Conservation (phyloP, 2,797 vertebrate genomes). For the Tenualosa thibaudeaui region DNA sequence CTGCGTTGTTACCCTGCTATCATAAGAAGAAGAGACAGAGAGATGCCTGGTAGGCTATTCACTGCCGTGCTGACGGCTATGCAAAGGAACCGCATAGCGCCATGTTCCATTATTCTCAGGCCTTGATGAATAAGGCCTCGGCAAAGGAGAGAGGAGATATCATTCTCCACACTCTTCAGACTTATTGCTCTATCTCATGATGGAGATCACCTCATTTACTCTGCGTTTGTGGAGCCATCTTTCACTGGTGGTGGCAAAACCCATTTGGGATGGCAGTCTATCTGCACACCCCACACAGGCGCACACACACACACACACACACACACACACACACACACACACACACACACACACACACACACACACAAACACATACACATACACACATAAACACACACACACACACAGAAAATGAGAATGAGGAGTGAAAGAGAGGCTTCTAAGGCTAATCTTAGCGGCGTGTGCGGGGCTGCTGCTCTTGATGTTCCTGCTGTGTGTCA, state of each 20-base stretch:
- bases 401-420: neutral
- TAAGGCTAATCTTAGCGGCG: neutral
- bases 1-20: neutral
- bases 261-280: slow-evolving; percentile 5
- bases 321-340: neutral
- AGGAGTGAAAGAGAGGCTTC: neutral
- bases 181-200: slow-evolving; percentile 74
- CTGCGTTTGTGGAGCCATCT: slow-evolving; percentile 68
- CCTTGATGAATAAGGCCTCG: slow-evolving; percentile 16
- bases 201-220: slow-evolving; percentile 76
- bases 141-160: slow-evolving; percentile 47
- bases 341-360: neutral
- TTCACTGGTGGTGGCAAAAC: slow-evolving; percentile 33
- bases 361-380: neutral
- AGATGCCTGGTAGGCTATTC: neutral
- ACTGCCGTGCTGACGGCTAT: neutral
- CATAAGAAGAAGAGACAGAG: neutral
- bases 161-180: slow-evolving; percentile 60
- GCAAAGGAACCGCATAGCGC: neutral
- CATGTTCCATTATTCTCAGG: slow-evolving; percentile 12
- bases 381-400: neutral
- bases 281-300: slow-evolving; percentile 19
- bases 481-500: slow-evolving; percentile 4
- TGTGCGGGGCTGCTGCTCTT: neutral
- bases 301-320: neutral